A percentile compares a stretch with the other conserved stretches of the same genome.
Conservation (phyloP, 23 tunicate genomes). For the Clavelina lepadiformis region DNA sequence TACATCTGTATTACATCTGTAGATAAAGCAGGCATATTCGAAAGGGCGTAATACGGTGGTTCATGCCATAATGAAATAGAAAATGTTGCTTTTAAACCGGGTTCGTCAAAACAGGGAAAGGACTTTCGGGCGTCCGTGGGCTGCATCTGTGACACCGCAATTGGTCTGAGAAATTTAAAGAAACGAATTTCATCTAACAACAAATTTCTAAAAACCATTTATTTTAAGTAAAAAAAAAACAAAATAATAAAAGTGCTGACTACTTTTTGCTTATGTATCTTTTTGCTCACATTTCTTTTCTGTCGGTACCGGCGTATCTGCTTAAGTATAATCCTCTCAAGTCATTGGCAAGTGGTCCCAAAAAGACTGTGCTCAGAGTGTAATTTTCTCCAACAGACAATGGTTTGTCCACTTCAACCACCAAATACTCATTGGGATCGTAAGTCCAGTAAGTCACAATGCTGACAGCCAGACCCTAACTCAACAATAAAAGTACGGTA, state of each 20-base stretch:
- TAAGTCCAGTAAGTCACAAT: constrained; percentile 16
- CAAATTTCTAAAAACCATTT: not conserved
- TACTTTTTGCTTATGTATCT: too few species aligned
- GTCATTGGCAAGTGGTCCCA: constrained; percentile 39
- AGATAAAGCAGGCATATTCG: constrained; percentile 40
- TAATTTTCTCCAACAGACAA: constrained; percentile 6
- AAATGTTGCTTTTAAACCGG: constrained; percentile 52
- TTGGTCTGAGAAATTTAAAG: constrained; percentile 17
- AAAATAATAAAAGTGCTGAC: too few species aligned
- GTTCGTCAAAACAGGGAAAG: constrained; percentile 75
- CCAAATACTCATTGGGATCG: constrained; percentile 24
- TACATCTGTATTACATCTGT: constrained; percentile 13
- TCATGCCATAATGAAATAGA: constrained; percentile 41
- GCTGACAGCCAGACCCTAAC: too few species aligned
- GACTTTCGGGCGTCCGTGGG: constrained; percentile 56
- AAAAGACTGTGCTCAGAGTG: constrained; percentile 22
- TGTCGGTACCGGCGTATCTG: constrained; percentile 20
- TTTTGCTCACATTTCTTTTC: constrained; percentile 36
- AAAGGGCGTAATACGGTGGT: constrained; percentile 28
- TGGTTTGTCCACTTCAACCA: constrained; percentile 18
- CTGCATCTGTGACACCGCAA: constrained; percentile 62
- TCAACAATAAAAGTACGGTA: too few species aligned
- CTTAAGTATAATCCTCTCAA: constrained; percentile 49
- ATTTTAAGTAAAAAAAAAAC: not conserved
- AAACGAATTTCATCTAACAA: not conserved